These are phyloP conservation scores for Antechinus stuartii DNA, from an alignment of 2,113 vertebrate genomes.

Conservation along the genomic window DNA sequence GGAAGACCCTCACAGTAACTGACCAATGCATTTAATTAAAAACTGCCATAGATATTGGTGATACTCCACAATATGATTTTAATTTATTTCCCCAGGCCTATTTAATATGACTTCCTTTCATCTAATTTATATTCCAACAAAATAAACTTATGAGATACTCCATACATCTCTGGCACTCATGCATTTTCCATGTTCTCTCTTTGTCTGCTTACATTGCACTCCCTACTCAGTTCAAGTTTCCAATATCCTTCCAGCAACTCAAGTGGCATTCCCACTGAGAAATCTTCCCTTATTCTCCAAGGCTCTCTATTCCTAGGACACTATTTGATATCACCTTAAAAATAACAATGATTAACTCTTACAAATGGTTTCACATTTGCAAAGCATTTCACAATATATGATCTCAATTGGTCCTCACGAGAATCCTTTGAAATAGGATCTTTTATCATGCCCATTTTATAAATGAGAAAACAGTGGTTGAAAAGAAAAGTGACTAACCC, in stretches of 20 bases:
- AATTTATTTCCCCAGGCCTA: background rate
- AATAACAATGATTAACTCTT: background rate
- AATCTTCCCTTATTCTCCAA: background rate
- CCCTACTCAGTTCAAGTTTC: background rate
- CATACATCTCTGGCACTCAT: background rate
- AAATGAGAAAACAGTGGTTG: background rate
- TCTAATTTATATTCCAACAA: background rate
- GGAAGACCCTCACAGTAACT: background rate
- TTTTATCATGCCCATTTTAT: background rate
- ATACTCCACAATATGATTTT: background rate
- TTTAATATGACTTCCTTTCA: background rate
- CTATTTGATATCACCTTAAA: background rate
- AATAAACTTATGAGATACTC: background rate
- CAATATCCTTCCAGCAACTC: background rate
- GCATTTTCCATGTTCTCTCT: background rate
- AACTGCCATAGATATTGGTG: background rate
- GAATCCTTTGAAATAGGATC: background rate
- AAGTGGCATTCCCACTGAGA: background rate
- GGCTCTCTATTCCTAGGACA: background rate
- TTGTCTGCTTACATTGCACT: background rate
- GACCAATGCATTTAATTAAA: background rate
- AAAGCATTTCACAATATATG: background rate
- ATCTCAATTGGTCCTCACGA: background rate
- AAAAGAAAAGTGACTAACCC: background rate
- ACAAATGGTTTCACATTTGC: background rate